Conservation (phyloP, 2,113 vertebrate species). For the Antechinus stuartii region DNA sequence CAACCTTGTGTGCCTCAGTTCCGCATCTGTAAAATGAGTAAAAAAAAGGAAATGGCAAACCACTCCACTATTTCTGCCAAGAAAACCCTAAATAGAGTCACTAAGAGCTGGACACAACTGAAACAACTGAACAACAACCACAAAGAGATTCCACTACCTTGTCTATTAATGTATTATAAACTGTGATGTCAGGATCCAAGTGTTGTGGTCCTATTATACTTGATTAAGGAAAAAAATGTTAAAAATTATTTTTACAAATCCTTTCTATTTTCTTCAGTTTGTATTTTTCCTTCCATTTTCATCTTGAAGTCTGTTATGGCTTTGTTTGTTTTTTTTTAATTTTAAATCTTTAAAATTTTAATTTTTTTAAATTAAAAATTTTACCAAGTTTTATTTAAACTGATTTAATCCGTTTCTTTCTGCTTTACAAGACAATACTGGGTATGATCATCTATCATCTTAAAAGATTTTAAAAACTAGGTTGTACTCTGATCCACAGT, state of each 20-base stretch:
- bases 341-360: no score
- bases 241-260: background rate
- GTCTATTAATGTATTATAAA: background rate
- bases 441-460: background rate
- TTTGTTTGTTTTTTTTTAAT: background rate
- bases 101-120: background rate
- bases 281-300: background rate
- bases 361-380: background rate
- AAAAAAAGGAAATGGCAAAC: background rate
- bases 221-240: background rate
- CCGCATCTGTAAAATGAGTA: background rate
- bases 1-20: background rate
- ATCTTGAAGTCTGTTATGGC: background rate
- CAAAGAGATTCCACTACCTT: background rate
- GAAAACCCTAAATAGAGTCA: background rate
- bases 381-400: background rate
- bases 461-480: background rate
- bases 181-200: background rate
- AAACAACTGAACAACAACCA: background rate
- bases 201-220: background rate
- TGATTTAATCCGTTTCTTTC: background rate
- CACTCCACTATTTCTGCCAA: background rate
- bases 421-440: background rate
- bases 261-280: background rate
- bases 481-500: background rate